phyloP scores from a whole-genome alignment of 2,797 vertebrate species.

The Leucoraja ocellata region DNA sequence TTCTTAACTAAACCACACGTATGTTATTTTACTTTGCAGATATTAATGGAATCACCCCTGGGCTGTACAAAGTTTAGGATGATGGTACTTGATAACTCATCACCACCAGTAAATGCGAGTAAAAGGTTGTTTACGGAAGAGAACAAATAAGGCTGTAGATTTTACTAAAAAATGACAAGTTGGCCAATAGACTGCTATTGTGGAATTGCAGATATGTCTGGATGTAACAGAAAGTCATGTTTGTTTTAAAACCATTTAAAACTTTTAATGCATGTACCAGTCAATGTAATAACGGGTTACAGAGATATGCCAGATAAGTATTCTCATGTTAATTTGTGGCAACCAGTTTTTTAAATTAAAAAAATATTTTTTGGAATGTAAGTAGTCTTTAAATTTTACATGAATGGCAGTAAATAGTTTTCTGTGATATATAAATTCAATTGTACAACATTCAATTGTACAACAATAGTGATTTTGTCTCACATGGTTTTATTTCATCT shows the following conservation, averaged over 20 bases:
- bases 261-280: not conserved
- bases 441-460: too few relatives aligned
- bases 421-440: too few relatives aligned
- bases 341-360: too few relatives aligned
- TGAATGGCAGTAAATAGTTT: not conserved
- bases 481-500: constrained; percentile 51
- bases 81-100: constrained; percentile 49
- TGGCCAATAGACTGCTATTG: not conserved
- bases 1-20: not conserved
- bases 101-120: not conserved
- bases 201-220: not conserved
- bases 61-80: constrained; percentile 50
- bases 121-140: constrained; percentile 52
- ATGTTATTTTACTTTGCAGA: not conserved
- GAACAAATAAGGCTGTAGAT: not conserved
- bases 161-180: not conserved
- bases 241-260: not conserved
- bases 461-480: too few relatives aligned
- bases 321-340: not conserved
- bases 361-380: not conserved
- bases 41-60: constrained; percentile 52
- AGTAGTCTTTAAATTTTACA: not conserved
- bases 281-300: not conserved
- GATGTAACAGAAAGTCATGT: not conserved
- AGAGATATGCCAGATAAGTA: too few relatives aligned